A percentile compares a stretch with the other conserved stretches of the same genome.
These are phyloP conservation scores for Mimas tiliae DNA, from an alignment of 2,888 invertebrate species.

Conservation along the genomic window DNA sequence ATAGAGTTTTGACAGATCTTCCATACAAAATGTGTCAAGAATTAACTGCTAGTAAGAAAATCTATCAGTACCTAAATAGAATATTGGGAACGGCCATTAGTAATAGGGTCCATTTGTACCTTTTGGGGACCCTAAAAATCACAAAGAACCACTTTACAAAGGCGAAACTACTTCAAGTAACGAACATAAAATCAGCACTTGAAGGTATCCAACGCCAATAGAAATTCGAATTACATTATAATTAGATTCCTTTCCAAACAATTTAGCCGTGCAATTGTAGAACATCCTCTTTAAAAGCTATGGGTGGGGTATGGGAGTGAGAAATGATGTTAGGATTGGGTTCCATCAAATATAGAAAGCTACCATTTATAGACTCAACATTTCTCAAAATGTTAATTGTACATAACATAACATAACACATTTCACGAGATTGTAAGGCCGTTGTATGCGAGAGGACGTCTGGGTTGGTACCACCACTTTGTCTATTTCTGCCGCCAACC, in stretches of 20 bases:
- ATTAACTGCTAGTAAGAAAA: too few species aligned
- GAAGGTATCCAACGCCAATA: slow-evolving; percentile 1
- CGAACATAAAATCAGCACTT: slow-evolving; percentile 27
- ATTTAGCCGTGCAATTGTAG: slow-evolving; percentile 24
- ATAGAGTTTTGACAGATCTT: too few species aligned
- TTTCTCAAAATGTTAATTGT: too few species aligned
- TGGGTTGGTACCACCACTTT: too few species aligned
- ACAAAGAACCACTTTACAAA: not conserved
- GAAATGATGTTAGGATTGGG: not conserved
- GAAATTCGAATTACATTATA: slow-evolving; percentile 23
- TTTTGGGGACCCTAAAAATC: not conserved
- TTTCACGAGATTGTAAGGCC: too few species aligned
- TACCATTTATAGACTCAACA: not conserved
- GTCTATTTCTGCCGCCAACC: too few species aligned
- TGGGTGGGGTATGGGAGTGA: slow-evolving; percentile 17
- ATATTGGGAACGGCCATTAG: too few species aligned
- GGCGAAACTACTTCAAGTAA: not conserved
- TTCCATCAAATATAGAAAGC: not conserved
- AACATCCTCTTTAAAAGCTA: slow-evolving; percentile 26
- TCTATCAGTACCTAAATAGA: too few species aligned
- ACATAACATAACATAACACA: too few species aligned
- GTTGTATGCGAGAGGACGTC: too few species aligned
- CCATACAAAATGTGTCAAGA: too few species aligned
- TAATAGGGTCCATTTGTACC: too few species aligned
- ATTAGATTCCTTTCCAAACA: slow-evolving; percentile 29